Base-by-base conservation (phyloP, 64 coral and sea anemone genomes). In the Platygyra sinensis region DNA sequence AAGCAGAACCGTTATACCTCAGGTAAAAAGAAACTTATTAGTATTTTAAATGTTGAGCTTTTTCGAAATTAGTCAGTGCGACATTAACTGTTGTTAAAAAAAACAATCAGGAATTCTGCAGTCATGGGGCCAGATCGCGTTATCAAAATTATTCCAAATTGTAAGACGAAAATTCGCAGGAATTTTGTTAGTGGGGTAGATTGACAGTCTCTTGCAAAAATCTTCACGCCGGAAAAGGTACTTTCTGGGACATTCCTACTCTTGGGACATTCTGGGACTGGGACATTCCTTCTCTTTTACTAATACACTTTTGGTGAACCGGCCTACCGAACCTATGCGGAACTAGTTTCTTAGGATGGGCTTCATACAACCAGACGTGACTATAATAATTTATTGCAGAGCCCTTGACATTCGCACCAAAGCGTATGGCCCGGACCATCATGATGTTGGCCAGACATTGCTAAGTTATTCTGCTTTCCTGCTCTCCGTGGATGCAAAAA, bases 401-500 rank as follows among this genome's bases (percentile, higher is more conserved):
- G 90, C 94, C 24, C 76, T 96, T 63, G 87, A 93, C 31, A 96
- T 96, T 72, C 91, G 90, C 6, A 82, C 76, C 10, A 96, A 96
- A 75, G 94, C 94, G 0, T 96, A 96, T 72, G 94, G 90, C 1
- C 73, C 80, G 60, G 78, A 90, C 75, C 94, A 96, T 73, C 87
- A 73, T 50, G 94, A 96, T 29, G 94, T 96, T 74, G 94, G 90
- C 3, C 90, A 96, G 64, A 93, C 91, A 3, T 86, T 96, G 27
- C 36, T 96, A 31, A 96, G 90, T 32, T 96, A 93, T 54, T 93
- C 94, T 15, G 90, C 90, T 2, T 96, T 80, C 20, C 57, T 93
- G 3, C 27, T 90, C 22, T 3, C 4, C 10, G 30, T 86, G 18
- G 79, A 93, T 30, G 51, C 94, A 30, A 64, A 62, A 2, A 89